Base-by-base conservation (phyloP, 2,113 vertebrate genomes). In the Trinectes maculatus region DNA sequence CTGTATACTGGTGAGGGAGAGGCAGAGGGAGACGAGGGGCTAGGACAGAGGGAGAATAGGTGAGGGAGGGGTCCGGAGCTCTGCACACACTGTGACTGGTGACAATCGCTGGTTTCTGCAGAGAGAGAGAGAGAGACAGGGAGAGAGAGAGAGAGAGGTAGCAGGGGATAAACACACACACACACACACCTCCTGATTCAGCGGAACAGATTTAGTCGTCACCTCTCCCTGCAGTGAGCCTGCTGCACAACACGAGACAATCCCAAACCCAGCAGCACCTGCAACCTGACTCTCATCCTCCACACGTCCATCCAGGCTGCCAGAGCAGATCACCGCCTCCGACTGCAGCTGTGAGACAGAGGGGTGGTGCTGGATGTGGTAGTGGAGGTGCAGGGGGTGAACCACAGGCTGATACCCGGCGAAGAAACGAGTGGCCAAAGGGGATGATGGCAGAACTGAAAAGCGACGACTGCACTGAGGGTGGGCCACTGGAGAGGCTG, bases 41-140 rank as follows among this genome's bases (percentile, higher is more conserved):
- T 60, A 69, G 25, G 33, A 46, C 44, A 39, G 56, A 56, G 48
- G 31, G 36, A 54, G 54, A 29, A 5, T 16, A 48, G 54, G 49
- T n/a, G 31, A 62, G 82, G 79, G 84, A 66, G 79, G 81, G 83
- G 71, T 52, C 2, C 19, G 56, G 57, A 75, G 70, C 76, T 43
- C 47, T 49, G 66, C 68, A 64, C 84, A 88, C 78, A 85, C 61
- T 87, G 82, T 86, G 83, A 89, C 85, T 75, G 72, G 79, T 83
- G 83, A 86, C 84, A 87, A 86, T 83, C 85, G 70, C 77, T 65
- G 56, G 60, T 74, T n/a, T 84, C 79, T 84, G 86, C 81, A 79
- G 82, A 62, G 56, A 40, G 62, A 62, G 56, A 39, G 73, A 29
- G 54, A 48, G 39, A 42, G 60, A 60, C 53, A 71, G 53, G n/a